phyloP scores from a whole-genome alignment of 2,888 invertebrate genomes.

The Neoaliturus tenellus region DNA sequence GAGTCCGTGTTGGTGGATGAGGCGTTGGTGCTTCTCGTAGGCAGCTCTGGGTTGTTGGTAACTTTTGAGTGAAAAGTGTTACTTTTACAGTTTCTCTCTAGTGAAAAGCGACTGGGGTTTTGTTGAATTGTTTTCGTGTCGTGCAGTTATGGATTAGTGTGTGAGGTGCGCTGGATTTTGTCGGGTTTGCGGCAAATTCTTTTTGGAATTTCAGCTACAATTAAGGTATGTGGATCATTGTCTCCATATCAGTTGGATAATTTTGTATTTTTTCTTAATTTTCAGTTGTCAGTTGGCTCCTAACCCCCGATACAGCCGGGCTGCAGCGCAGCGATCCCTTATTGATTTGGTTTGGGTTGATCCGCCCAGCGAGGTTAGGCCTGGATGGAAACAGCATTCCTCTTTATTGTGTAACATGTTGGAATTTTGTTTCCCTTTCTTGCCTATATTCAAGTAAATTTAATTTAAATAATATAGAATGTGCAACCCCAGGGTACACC shows the following conservation, averaged over 20 bases:
- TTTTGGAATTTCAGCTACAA: not conserved
- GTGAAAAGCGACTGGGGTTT: not conserved
- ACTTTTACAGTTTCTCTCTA: not conserved
- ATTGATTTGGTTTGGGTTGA: slow-evolving; percentile 4
- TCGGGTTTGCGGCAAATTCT: not conserved
- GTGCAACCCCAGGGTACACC: no score
- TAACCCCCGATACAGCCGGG: not conserved
- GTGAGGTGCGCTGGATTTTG: slow-evolving; percentile 23
- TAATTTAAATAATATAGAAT: no score
- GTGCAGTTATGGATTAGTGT: not conserved
- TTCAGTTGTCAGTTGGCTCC: not conserved
- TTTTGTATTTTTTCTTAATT: not conserved
- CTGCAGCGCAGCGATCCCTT: not conserved
- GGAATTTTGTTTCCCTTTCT: no score
- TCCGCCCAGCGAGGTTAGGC: slow-evolving; percentile 7
- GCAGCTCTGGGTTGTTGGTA: not conserved
- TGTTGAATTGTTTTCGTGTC: not conserved
- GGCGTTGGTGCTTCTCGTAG: not conserved
- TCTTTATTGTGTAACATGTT: no score
- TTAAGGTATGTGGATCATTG: not conserved
- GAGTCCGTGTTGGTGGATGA: not conserved
- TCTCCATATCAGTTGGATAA: not conserved
- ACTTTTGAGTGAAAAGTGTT: slow-evolving; percentile 27
- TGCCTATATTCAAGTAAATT: no score
- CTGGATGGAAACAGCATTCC: not conserved